Evolutionary conservation across 2,113 vertebrate genomes (phyloP).

Genomic region (Syrrhaptes paradoxus): DNA sequence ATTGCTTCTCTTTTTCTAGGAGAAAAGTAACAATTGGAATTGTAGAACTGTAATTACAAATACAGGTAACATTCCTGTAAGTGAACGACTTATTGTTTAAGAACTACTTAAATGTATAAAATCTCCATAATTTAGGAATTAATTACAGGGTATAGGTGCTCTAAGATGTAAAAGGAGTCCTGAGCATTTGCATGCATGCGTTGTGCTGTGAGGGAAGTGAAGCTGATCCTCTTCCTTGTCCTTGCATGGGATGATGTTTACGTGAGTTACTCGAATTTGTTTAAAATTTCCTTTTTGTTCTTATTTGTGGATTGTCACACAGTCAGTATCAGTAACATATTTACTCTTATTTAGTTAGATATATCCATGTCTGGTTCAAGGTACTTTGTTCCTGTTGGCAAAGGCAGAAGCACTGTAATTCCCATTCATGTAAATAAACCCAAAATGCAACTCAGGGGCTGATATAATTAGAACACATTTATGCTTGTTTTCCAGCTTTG

Average conservation of each 20-base stretch:
- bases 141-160: neutral
- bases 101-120: neutral
- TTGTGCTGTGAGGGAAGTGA: neutral
- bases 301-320: neutral
- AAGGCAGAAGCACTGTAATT: constrained; percentile 53
- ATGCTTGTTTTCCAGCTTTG: constrained; percentile 66
- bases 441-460: constrained; percentile 48
- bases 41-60: neutral
- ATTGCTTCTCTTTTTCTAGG: constrained; percentile 21
- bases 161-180: neutral
- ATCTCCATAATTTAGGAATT: neutral
- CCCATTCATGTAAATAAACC: constrained; percentile 50
- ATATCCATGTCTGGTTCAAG: constrained; percentile 60
- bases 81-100: constrained; percentile 20
- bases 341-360: constrained; percentile 17
- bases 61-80: neutral
- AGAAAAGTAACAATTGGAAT: neutral
- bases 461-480: constrained; percentile 68
- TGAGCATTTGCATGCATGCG: neutral
- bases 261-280: neutral
- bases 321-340: neutral
- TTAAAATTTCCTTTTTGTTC: neutral
- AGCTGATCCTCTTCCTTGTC: neutral
- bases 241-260: neutral
- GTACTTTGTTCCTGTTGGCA: constrained; percentile 55